Conservation (phyloP, 2,113 vertebrate genomes). For the Lophius piscatorius region DNA sequence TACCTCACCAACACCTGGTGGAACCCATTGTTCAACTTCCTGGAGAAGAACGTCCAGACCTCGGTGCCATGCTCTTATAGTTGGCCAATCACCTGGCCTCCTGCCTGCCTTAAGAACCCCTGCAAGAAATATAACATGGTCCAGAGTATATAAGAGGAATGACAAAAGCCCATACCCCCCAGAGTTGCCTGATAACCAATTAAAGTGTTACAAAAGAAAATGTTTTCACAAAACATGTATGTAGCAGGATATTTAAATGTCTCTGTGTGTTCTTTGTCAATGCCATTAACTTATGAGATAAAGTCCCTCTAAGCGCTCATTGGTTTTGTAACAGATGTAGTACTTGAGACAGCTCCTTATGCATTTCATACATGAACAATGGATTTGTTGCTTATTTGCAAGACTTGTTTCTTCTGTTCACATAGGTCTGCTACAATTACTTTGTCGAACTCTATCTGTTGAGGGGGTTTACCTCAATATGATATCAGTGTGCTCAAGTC, state of each 20-base stretch:
- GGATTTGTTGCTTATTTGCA: constrained; percentile 28
- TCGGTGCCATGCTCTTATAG: constrained; percentile 92
- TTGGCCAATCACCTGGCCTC: constrained; percentile 93
- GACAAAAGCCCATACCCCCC: constrained; percentile 14
- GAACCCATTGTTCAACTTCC: constrained; percentile 95
- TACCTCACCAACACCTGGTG: constrained; percentile 97
- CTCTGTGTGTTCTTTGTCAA: constrained; percentile 42
- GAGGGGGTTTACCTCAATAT: constrained; percentile 57
- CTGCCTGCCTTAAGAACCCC: constrained; percentile 93
- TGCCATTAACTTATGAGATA: constrained; percentile 60
- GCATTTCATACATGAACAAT: constrained; percentile 1
- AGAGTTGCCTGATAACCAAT: constrained; percentile 18
- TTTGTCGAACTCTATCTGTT: constrained; percentile 9
- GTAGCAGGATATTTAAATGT: constrained; percentile 24
- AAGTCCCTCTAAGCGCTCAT: constrained; percentile 11
- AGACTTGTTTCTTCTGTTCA: constrained; percentile 21
- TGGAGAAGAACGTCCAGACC: constrained; percentile 95
- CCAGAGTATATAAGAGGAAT: constrained; percentile 85
- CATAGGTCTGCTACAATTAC: constrained; percentile 11
- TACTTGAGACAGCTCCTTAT: constrained; percentile 19
- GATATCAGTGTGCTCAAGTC: constrained; percentile 59
- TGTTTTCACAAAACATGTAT: constrained; percentile 26
- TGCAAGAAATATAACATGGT: constrained; percentile 97
- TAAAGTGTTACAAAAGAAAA: constrained; percentile 5
- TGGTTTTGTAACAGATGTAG: constrained; percentile 26